A percentile compares a stretch with the other conserved stretches of the same genome.
Evolutionary conservation across 2,888 invertebrate species (phyloP).

Genomic region (Glyphotaelius pellucidus): DNA sequence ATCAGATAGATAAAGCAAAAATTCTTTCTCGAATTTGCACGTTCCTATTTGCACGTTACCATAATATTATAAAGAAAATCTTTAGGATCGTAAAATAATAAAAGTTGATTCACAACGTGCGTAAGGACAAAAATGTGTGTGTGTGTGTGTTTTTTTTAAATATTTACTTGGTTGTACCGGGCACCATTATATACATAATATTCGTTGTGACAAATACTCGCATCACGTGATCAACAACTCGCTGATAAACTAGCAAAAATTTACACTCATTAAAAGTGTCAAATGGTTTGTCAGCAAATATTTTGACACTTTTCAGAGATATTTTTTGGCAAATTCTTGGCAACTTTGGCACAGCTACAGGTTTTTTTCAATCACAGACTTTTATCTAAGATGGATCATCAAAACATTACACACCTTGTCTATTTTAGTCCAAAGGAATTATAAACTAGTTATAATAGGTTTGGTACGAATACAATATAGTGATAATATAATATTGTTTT

Average conservation of each 20-base stretch:
- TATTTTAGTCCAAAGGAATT: background rate
- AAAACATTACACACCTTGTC: background rate
- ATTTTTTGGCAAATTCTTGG: background rate
- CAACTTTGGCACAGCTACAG: background rate
- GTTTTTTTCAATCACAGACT: background rate
- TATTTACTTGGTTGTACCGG: background rate
- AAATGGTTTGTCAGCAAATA: constrained; percentile 2
- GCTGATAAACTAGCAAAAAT: background rate
- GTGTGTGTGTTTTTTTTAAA: background rate
- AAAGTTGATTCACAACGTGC: background rate
- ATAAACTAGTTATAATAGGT: background rate
- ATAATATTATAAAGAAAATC: background rate
- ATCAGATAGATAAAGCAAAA: too few relatives aligned
- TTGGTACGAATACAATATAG: background rate
- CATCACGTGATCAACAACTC: background rate
- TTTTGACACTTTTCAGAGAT: background rate
- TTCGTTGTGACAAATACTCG: background rate
- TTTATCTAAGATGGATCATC: background rate
- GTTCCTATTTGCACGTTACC: background rate
- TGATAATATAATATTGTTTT: too few relatives aligned
- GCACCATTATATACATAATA: background rate
- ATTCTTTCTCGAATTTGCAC: background rate
- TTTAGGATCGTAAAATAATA: background rate
- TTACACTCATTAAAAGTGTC: constrained; percentile 2
- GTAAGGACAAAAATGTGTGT: background rate